These are phyloP conservation scores for Sinocyclocheilus grahami DNA, from an alignment of 2,113 vertebrate genomes.

Conservation along the genomic window DNA sequence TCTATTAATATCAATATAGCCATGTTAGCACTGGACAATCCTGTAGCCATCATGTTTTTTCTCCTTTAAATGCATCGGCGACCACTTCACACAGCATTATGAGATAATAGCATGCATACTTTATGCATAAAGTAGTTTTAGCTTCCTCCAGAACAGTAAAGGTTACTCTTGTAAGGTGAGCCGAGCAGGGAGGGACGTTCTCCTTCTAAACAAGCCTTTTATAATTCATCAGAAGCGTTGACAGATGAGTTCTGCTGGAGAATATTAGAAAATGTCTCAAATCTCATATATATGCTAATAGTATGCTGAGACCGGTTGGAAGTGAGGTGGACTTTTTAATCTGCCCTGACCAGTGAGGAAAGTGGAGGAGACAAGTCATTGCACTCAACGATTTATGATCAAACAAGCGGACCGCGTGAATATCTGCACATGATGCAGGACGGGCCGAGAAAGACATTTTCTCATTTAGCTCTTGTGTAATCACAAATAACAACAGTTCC, in stretches of 20 bases:
- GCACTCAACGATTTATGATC: slow-evolving; percentile 95
- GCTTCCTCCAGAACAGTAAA: slow-evolving; percentile 61
- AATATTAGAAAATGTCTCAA: slow-evolving; percentile 99
- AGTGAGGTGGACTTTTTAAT: slow-evolving; percentile 94
- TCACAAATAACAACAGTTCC: slow-evolving; percentile 85
- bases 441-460: slow-evolving; percentile 64
- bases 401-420: slow-evolving; percentile 88
- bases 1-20: slow-evolving; percentile 11
- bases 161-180: slow-evolving; percentile 70
- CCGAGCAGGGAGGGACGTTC: slow-evolving; percentile 65
- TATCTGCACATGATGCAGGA: slow-evolving; percentile 75
- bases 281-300: slow-evolving; percentile 99
- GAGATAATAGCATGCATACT: slow-evolving; percentile 56
- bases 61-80: slow-evolving; percentile 12
- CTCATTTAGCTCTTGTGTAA: slow-evolving; percentile 88
- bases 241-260: slow-evolving; percentile 99
- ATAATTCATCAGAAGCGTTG: slow-evolving; percentile 99
- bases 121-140: slow-evolving; percentile 50
- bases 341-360: slow-evolving; percentile 94
- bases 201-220: slow-evolving; percentile 96
- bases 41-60: slow-evolving; percentile 30
- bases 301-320: slow-evolving; percentile 91
- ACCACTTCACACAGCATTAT: slow-evolving; percentile 50
- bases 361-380: slow-evolving; percentile 95
- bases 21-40: slow-evolving; percentile 37